These are phyloP conservation scores for Potorous gilbertii DNA, from an alignment of 2,797 vertebrate genomes.

Conservation along the genomic window DNA sequence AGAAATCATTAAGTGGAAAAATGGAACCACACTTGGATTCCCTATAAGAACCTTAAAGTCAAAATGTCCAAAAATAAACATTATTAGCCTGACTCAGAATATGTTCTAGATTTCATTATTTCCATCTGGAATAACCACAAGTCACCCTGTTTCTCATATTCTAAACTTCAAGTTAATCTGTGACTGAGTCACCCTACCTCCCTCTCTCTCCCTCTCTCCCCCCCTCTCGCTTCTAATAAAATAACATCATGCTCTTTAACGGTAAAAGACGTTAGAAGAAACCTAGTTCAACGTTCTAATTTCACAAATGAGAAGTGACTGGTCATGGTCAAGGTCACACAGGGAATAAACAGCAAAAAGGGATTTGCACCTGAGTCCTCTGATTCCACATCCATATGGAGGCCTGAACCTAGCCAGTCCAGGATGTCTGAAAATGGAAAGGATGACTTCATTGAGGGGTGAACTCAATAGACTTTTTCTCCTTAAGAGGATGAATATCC, in stretches of 20 bases:
- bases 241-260: background rate
- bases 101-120: background rate
- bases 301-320: background rate
- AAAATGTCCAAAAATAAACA: background rate
- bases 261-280: background rate
- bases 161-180: background rate
- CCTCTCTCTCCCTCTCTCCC: too few species aligned
- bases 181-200: background rate
- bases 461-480: background rate
- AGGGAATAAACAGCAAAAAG: background rate
- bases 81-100: background rate
- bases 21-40: background rate
- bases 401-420: background rate
- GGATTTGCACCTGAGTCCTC: background rate
- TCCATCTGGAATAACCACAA: background rate
- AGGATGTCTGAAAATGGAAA: background rate
- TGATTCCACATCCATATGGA: background rate
- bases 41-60: background rate
- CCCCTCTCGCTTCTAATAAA: background rate
- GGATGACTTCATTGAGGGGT: background rate
- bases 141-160: background rate
- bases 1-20: background rate
- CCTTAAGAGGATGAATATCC: background rate
- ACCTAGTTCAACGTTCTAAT: background rate
- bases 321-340: background rate